These are phyloP conservation scores for Pituophis catenifer DNA, from an alignment of 2,113 vertebrate species.

Conservation along the genomic window DNA sequence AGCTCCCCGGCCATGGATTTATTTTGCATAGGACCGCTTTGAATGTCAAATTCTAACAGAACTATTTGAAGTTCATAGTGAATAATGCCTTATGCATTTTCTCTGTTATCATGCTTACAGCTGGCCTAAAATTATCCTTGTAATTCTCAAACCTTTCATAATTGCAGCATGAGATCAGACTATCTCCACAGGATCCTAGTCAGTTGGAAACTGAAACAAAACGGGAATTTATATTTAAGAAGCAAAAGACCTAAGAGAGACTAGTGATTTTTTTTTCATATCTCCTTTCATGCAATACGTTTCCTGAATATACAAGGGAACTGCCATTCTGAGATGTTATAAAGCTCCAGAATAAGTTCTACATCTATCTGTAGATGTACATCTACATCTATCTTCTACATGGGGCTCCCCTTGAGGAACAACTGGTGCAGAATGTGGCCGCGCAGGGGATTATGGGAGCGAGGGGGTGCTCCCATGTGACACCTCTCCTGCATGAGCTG, in stretches of 20 bases:
- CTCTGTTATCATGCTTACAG: slow-evolving; percentile 52
- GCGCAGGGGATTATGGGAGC: too few species aligned
- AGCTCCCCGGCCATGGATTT: background rate
- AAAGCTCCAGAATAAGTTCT: background rate
- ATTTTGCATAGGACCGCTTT: background rate
- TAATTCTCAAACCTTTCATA: slow-evolving; percentile 53
- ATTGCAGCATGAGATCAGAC: slow-evolving; percentile 35
- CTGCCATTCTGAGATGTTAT: background rate
- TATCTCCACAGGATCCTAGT: slow-evolving; percentile 21
- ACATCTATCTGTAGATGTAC: background rate
- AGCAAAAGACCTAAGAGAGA: slow-evolving; percentile 33
- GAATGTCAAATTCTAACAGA: background rate
- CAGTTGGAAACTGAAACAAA: slow-evolving; percentile 35
- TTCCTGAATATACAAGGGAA: background rate
- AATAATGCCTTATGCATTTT: slow-evolving; percentile 39
- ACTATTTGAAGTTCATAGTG: background rate
- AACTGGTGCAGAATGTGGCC: too few species aligned
- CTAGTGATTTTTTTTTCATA: slow-evolving; percentile 3
- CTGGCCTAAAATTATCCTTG: slow-evolving; percentile 45
- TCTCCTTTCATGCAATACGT: background rate
- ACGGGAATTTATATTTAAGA: slow-evolving; percentile 46
- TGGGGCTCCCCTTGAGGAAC: too few species aligned
- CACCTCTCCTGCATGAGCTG: too few species aligned
- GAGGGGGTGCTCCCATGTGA: too few species aligned
- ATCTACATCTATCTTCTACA: too few species aligned